Evolutionary conservation across 2,113 vertebrate species (phyloP).

Genomic region (Paramormyrops kingsleyae): DNA sequence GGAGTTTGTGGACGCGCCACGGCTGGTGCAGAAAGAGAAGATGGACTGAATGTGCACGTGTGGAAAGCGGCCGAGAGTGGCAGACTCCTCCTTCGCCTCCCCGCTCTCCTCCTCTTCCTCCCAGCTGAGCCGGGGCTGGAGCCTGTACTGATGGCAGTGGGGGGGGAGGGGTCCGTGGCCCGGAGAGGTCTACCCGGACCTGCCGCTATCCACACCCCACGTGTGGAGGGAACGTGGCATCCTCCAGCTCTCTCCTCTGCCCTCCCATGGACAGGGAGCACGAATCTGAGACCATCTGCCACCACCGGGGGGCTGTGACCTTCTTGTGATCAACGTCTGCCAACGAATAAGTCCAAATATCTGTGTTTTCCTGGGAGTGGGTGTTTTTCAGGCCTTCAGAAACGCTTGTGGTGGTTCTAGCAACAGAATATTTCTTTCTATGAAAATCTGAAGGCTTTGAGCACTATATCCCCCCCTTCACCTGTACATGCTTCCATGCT

Average conservation of each 20-base stretch:
- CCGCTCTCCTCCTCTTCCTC: slow-evolving; percentile 30
- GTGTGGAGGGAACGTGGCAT: not conserved
- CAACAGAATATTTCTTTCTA: not conserved
- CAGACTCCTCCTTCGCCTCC: slow-evolving; percentile 58
- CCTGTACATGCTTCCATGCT: not conserved
- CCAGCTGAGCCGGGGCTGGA: slow-evolving; percentile 65
- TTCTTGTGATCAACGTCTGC: not conserved
- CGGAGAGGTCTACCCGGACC: not conserved
- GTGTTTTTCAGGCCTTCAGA: not conserved
- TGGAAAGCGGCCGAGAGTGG: slow-evolving; percentile 86
- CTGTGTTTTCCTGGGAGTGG: not conserved
- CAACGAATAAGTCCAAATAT: not conserved
- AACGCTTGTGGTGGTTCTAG: not conserved
- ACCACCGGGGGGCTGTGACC: not conserved
- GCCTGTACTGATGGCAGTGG: slow-evolving; percentile 77
- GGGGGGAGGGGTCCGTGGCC: not conserved
- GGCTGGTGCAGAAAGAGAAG: slow-evolving; percentile 92
- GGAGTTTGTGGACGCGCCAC: slow-evolving; percentile 90
- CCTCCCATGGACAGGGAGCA: not conserved
- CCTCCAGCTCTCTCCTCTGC: not conserved
- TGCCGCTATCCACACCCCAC: not conserved
- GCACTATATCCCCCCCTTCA: not conserved
- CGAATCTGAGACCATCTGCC: not conserved
- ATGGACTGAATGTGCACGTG: slow-evolving; percentile 97
- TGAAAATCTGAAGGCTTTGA: not conserved